These are phyloP conservation scores for Anableps anableps DNA, from an alignment of 2,797 vertebrate genomes.

Conservation along the genomic window DNA sequence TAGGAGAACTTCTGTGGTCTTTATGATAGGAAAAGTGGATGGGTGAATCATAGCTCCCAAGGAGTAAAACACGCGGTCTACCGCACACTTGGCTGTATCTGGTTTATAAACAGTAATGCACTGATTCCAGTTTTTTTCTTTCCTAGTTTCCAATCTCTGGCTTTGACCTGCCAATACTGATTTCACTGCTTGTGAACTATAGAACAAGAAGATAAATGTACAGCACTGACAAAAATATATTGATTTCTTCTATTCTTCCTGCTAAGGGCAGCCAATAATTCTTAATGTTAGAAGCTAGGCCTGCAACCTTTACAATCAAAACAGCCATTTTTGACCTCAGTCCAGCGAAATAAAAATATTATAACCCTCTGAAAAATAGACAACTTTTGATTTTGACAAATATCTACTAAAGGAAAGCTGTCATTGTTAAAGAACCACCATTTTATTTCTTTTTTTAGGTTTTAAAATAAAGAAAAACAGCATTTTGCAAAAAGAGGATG, in stretches of 20 bases:
- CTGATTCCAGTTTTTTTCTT: background rate
- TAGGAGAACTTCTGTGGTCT: constrained; percentile 14
- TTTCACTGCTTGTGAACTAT: background rate
- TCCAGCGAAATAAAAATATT: too few species aligned
- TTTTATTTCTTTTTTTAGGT: too few species aligned
- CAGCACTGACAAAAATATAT: background rate
- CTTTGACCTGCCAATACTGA: background rate
- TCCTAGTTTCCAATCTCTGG: background rate
- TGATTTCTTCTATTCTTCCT: background rate
- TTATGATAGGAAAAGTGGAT: constrained; percentile 9
- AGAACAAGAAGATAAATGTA: background rate
- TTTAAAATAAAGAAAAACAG: too few species aligned
- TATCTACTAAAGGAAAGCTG: too few species aligned
- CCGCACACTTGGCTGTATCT: background rate
- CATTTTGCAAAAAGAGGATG: too few species aligned
- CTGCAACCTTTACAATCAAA: too few species aligned
- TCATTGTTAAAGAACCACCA: too few species aligned
- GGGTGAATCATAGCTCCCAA: background rate
- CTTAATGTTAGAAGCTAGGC: background rate
- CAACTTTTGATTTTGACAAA: too few species aligned
- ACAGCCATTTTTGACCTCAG: too few species aligned
- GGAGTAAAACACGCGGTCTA: too few species aligned
- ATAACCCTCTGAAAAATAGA: too few species aligned
- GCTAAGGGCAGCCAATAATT: background rate
- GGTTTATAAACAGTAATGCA: background rate